These are phyloP conservation scores for Pachyramphus minor DNA, from an alignment of 2,113 vertebrate species.

Conservation along the genomic window DNA sequence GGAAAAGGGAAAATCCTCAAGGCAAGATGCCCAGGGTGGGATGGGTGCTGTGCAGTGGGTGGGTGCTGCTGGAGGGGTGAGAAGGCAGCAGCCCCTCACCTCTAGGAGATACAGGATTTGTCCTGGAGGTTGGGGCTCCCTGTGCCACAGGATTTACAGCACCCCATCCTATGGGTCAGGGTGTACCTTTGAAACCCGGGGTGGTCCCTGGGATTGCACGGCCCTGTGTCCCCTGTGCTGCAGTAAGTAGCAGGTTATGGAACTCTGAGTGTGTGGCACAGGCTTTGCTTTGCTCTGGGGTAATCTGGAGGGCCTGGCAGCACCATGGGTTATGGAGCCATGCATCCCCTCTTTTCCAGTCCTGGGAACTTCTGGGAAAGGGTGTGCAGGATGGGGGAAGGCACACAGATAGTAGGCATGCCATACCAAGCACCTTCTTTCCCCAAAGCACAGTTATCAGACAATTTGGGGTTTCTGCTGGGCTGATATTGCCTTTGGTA, in stretches of 20 bases:
- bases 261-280: background rate
- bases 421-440: background rate
- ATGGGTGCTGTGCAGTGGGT: rapidly evolving
- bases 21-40: background rate
- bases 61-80: background rate
- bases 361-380: background rate
- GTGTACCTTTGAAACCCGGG: background rate
- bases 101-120: background rate
- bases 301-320: background rate
- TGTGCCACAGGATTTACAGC: background rate
- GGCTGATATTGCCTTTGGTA: background rate
- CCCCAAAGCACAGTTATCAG: background rate
- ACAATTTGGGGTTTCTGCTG: background rate
- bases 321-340: background rate
- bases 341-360: background rate
- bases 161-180: background rate
- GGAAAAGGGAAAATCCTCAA: background rate
- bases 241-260: background rate
- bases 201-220: rapidly evolving
- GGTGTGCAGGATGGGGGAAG: background rate
- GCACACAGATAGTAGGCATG: background rate
- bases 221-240: background rate
- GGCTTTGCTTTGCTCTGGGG: background rate
- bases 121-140: background rate
- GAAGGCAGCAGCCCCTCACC: background rate